phyloP scores from a whole-genome alignment of 64 coral and sea anemone genomes.

The Platygyra sinensis region DNA sequence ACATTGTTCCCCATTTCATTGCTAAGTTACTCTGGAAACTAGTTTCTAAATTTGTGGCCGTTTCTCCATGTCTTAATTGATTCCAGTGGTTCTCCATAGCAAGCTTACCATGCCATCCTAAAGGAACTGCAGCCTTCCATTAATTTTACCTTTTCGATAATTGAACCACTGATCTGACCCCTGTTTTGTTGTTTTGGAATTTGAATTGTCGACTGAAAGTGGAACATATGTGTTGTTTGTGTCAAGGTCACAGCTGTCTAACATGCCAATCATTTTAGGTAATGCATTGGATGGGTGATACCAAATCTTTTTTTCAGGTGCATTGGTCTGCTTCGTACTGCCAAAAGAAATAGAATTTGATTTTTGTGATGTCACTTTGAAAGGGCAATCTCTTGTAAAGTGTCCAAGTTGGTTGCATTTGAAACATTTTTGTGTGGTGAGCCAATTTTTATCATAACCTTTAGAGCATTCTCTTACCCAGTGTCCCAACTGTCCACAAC shows the following conservation, averaged over 20 bases:
- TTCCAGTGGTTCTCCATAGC: conserved; percentile 12
- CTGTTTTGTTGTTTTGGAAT: no score
- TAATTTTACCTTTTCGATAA: conserved; percentile 18
- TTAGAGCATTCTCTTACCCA: conserved; percentile 9
- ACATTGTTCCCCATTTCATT: conserved; percentile 43
- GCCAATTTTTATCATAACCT: conserved; percentile 35
- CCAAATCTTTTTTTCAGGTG: background rate
- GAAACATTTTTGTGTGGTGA: background rate
- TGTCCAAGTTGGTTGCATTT: conserved; percentile 26
- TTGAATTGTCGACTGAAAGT: background rate
- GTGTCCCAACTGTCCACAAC: background rate
- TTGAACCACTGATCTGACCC: conserved; percentile 31
- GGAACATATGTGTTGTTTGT: conserved; percentile 2
- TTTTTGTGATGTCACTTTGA: background rate
- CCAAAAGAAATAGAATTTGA: background rate
- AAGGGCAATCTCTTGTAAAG: conserved; percentile 39
- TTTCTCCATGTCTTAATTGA: background rate
- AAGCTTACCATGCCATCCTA: conserved; percentile 12
- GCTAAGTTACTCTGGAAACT: background rate
- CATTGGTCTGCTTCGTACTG: background rate
- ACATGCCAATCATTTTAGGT: conserved; percentile 16
- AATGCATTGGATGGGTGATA: conserved; percentile 16
- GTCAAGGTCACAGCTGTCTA: background rate
- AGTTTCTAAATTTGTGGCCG: background rate
- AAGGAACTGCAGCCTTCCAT: conserved; percentile 21